These are phyloP conservation scores for Styela plicata DNA, from an alignment of 23 tunicate species.

Conservation along the genomic window DNA sequence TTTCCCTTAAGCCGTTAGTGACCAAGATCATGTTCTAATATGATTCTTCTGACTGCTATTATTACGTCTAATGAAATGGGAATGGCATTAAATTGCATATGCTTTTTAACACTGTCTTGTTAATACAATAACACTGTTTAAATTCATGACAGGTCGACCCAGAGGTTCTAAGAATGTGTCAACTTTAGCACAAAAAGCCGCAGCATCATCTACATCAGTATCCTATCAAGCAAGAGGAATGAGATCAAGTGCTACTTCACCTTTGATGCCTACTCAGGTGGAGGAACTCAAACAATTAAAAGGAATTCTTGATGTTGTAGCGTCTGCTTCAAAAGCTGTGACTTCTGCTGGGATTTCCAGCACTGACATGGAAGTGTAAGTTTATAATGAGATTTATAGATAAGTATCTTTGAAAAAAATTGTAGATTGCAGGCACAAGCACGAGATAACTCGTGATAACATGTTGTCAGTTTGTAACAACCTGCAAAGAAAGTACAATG, in stretches of 20 bases:
- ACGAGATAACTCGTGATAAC: too few relatives aligned
- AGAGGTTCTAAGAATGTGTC: slow-evolving; percentile 31
- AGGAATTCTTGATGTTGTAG: slow-evolving; percentile 12
- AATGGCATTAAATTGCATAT: too few relatives aligned
- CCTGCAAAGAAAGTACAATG: too few relatives aligned
- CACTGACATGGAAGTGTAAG: neutral
- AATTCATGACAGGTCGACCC: slow-evolving; percentile 41
- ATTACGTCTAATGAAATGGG: neutral
- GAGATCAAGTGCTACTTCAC: neutral
- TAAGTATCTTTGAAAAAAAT: too few relatives aligned
- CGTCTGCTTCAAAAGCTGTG: slow-evolving; percentile 14
- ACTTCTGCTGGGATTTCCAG: neutral
- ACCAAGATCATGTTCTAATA: too few relatives aligned
- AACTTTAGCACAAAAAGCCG: neutral
- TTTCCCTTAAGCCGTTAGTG: too few relatives aligned
- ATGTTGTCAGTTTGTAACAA: too few relatives aligned
- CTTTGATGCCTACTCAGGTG: neutral
- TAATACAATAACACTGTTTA: too few relatives aligned
- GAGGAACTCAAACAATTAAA: neutral
- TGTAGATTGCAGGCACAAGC: too few relatives aligned
- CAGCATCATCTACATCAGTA: neutral
- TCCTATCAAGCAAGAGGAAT: too few relatives aligned
- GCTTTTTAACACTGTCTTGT: too few relatives aligned
- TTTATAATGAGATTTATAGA: neutral
- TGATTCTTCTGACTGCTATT: too few relatives aligned